phyloP scores from a whole-genome alignment of 2,113 vertebrate species.

The Cyanoderma ruficeps region DNA sequence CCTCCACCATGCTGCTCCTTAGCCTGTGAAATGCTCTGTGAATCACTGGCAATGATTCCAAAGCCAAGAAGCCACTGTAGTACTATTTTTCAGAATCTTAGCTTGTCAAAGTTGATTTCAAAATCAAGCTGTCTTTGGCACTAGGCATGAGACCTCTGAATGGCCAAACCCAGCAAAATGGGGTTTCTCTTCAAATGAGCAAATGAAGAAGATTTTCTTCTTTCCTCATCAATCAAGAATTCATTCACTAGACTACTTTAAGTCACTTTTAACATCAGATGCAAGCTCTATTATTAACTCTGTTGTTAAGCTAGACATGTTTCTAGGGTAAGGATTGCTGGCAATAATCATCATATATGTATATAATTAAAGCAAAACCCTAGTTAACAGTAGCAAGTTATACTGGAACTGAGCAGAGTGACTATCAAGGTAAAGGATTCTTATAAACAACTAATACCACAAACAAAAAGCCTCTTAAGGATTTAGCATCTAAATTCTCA shows the following conservation, averaged over 20 bases:
- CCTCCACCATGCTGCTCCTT: background rate
- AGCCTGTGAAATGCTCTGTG: background rate
- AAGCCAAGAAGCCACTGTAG: background rate
- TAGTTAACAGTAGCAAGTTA: background rate
- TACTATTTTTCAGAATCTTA: constrained; percentile 1
- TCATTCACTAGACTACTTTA: background rate
- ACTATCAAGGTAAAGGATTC: background rate
- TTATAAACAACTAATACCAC: background rate
- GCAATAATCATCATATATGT: background rate
- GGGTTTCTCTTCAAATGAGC: background rate
- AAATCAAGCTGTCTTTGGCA: constrained; percentile 14
- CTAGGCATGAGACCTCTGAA: background rate
- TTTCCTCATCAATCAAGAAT: background rate
- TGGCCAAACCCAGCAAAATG: background rate
- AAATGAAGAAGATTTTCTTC: background rate
- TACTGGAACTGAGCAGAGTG: background rate
- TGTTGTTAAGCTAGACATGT: background rate
- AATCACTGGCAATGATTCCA: background rate
- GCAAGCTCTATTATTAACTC: background rate
- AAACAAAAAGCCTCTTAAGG: background rate
- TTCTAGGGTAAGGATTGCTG: background rate
- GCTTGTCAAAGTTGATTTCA: constrained; percentile 30
- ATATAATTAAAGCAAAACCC: background rate
- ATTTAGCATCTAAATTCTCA: background rate
- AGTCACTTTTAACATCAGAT: background rate